A percentile compares a stretch with the other conserved stretches of the same genome.
Conservation (phyloP, 2,797 vertebrate genomes). For the Mormyrus proboscirostris region DNA sequence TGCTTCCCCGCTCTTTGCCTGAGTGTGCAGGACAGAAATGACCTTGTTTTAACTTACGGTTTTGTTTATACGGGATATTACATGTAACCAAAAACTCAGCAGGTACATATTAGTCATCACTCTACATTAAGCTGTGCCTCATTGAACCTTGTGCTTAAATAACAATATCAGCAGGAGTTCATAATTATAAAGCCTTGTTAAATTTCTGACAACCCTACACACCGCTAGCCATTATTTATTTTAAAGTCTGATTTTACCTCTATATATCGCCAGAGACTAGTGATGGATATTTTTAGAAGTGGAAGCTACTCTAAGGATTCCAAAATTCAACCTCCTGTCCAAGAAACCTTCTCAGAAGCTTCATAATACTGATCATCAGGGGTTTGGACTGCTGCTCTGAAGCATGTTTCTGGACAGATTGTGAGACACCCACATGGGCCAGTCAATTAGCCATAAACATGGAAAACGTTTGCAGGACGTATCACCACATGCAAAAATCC, state of each 20-base stretch:
- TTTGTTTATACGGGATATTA: not conserved
- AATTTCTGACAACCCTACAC: not conserved
- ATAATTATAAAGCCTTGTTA: not conserved
- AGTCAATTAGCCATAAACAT: not conserved
- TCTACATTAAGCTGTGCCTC: not conserved
- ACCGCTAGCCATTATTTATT: not conserved
- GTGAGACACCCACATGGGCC: not conserved
- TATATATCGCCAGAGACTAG: not conserved
- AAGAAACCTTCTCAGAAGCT: not conserved
- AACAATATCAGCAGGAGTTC: not conserved
- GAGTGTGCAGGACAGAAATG: not conserved
- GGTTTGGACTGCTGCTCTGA: not conserved
- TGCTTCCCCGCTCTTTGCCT: not conserved
- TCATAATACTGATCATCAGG: not conserved
- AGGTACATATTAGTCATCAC: not conserved
- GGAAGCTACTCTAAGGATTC: not conserved
- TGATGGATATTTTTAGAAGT: not conserved
- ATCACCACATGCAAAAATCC: not conserved
- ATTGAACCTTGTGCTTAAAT: not conserved
- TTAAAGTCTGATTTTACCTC: not conserved
- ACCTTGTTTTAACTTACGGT: not conserved
- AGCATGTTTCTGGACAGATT: not conserved
- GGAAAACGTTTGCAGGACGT: not conserved
- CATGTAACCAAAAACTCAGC: not conserved
- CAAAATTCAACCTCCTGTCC: not conserved